Evolutionary conservation across 2,888 invertebrate species (phyloP), one percentile per base, ranked within the genome.

Genomic region (Ophion costatus): DNA sequence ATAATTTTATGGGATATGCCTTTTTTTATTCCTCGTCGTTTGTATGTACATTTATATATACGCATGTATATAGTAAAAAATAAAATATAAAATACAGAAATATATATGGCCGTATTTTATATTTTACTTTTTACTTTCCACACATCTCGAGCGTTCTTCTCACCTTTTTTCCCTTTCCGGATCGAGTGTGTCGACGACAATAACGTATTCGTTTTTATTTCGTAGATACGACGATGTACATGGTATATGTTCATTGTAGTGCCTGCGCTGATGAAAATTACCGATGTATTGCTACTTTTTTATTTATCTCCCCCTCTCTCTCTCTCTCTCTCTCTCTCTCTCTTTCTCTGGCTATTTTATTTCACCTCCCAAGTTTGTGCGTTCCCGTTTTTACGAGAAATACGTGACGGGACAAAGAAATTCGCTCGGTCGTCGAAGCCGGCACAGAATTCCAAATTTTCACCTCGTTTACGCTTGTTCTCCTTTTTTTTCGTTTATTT

Each of bases 1-100:
- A 85, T 82, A 76, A 85, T 85, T 85, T 85, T 76, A 42, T 70
- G 17, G 64, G 63, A 78, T 81, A 70, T 81, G 42, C 69, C 45
- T 57, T 45, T 59, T 69, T 76, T 38, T 67, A 24, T 59, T 38
- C 51, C 33, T 61, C 56, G 61, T 63, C 29, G 45, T 67, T 59
- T 61, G 67, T 66, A 24, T 61, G 33, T 45, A 57, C 42, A 33
- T 57, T 14, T 71, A 0, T 66, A 20, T 14, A 14, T 56, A 11
- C 22, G 29, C 5, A 17, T 51, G 3, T 29, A 29, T 45, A 45
- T 0, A 45, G 45, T 9, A 45, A 42, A 45, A 45, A 45, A 45
- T 45, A 45, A 45, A 45, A 45, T 45, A 45, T 9, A 11, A 45
- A 45, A 45, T 11, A 45, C 3, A n/a, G n/a, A n/a, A n/a, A 38